A percentile compares a stretch with the other conserved stretches of the same genome.
Evolutionary conservation across 2,113 vertebrate species (phyloP).

Genomic region (Sprattus sprattus): DNA sequence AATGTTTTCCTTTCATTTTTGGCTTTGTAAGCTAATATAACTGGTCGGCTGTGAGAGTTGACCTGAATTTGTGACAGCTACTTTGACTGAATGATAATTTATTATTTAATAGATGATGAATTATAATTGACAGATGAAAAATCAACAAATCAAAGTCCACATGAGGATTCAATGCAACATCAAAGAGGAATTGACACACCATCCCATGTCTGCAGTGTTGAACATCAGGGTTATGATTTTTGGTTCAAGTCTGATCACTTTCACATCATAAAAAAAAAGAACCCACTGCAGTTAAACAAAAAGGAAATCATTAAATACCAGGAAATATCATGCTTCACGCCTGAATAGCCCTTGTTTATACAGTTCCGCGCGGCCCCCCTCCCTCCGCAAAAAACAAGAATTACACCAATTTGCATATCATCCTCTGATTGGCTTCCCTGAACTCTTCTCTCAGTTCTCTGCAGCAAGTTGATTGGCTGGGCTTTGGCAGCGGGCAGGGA

Average conservation of each 20-base stretch:
- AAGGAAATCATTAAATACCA: neutral
- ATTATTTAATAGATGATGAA: too few relatives aligned
- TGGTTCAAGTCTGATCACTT: neutral
- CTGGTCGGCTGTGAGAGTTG: neutral
- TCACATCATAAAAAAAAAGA: neutral
- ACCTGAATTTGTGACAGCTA: neutral
- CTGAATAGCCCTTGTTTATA: neutral
- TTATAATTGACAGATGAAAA: neutral
- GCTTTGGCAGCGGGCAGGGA: conserved; percentile 35
- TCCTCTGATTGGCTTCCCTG: conserved; percentile 46
- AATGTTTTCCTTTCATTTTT: neutral
- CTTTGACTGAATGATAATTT: neutral
- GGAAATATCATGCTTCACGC: neutral
- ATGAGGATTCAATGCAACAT: neutral
- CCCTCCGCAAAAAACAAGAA: neutral
- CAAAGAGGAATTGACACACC: neutral
- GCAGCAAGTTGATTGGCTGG: conserved; percentile 54
- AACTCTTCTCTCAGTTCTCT: conserved; percentile 28
- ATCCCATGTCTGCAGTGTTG: neutral
- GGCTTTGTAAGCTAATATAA: neutral
- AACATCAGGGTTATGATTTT: too few relatives aligned
- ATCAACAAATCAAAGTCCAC: neutral
- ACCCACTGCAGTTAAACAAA: neutral
- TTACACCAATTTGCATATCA: conserved; percentile 35
- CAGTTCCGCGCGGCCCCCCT: neutral